Evolutionary conservation across 2,888 invertebrate species (phyloP), one percentile per base, ranked within the genome.

Genomic region (Ophioninae sp.): DNA sequence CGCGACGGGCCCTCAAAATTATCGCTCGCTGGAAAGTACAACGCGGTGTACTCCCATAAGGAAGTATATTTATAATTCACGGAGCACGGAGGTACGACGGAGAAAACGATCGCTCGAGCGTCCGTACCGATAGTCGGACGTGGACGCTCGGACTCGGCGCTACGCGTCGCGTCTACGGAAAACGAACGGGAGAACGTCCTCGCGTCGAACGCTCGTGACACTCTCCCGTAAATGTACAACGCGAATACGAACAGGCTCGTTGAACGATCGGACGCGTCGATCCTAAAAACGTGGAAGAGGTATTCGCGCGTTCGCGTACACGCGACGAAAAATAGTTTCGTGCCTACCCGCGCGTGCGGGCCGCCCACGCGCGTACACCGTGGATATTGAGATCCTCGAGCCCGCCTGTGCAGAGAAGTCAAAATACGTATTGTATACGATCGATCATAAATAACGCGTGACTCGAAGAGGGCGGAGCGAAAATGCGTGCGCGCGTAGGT

Each of bases 41-140:
- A 0, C 41, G 23, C 41, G 50, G 41, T 23, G n/a, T 30, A 59
- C 41, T 67, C 2, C 50, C 30, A 23, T 65, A 50, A 65, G 74
- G 59, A 30, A 61, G 72, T 75, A 59, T 72, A 82, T 82, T 79
- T 70, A 82, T 75, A 79, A 82, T 82, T 82, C 75, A 67, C 65
- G 72, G 70, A 41, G 61, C 75, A 65, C 65, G 21, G 41, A 41
- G 41, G 41, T 59, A 23, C 64, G 13, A 69, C 57, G 59, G 75
- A 72, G 72, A n/a, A 67, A 79, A 72, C 41, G 75, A 67, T 57
- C 61, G 41, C 62, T 59, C n/a, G 23, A 10, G 10, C 37, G 57
- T 2, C 8, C 39, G 59, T 17, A 13, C 67, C 56, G 7, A 74
- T 50, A 67, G 8, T 61, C 30, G 20, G 17, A 50, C 61, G 64